Evolutionary conservation across 2,888 invertebrate species (phyloP).

Genomic region (Laspeyria flexula): DNA sequence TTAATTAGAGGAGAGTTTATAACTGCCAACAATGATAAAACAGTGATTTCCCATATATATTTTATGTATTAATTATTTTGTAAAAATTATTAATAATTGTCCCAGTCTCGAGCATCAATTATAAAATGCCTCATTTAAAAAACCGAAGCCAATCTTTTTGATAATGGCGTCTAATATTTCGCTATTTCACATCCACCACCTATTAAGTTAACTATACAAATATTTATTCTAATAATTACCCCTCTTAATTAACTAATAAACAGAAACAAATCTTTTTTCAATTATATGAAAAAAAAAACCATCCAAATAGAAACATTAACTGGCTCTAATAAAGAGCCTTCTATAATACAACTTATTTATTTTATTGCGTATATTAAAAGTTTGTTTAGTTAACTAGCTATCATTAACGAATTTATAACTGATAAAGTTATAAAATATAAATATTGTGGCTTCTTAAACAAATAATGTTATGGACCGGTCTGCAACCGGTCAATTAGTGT

Average conservation of each 20-base stretch:
- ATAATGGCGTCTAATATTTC: too few species aligned
- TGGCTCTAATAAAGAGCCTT: slow-evolving; percentile 19
- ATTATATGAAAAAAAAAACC: slow-evolving; percentile 6
- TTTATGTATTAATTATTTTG: too few species aligned
- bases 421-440: slow-evolving; percentile 46
- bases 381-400: slow-evolving; percentile 30
- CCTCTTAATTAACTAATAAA: slow-evolving; percentile 7
- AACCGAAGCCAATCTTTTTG: too few species aligned
- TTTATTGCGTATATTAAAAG: slow-evolving; percentile 32
- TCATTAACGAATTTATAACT: slow-evolving; percentile 29
- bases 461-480: slow-evolving; percentile 27
- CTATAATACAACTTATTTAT: slow-evolving; percentile 34
- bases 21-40: too few species aligned
- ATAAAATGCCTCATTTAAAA: too few species aligned
- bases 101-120: too few species aligned
- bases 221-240: background rate
- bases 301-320: slow-evolving; percentile 15
- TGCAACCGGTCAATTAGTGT: background rate
- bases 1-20: too few species aligned
- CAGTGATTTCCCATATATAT: too few species aligned
- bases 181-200: background rate
- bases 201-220: background rate
- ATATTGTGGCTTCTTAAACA: slow-evolving; percentile 30
- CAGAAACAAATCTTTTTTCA: slow-evolving; percentile 8
- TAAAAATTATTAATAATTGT: too few species aligned